Evolutionary conservation across 2,888 invertebrate genomes (phyloP).

Genomic region (Xylota segnis): DNA sequence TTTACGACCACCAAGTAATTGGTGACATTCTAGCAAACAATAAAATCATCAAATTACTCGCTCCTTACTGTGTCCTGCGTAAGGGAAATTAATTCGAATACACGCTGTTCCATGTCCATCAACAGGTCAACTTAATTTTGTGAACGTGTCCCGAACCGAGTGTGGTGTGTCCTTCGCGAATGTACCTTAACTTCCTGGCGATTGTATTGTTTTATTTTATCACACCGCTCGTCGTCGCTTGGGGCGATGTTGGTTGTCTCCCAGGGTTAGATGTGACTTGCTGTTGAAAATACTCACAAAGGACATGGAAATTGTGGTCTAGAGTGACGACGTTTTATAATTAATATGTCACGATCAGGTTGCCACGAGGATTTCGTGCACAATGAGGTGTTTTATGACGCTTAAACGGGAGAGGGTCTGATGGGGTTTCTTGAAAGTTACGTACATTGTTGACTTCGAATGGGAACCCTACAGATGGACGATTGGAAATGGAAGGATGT

Average conservation of each 20-base stretch:
- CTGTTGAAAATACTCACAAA: neutral
- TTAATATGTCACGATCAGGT: conserved; percentile 15
- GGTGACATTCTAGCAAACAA: neutral
- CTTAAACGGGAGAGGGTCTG: neutral
- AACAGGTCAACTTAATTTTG: neutral
- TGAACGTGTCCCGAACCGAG: neutral
- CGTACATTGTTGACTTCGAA: too few species aligned
- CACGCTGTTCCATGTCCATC: neutral
- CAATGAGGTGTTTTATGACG: neutral
- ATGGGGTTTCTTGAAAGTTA: too few species aligned
- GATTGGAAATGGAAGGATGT: too few species aligned
- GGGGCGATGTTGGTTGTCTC: neutral
- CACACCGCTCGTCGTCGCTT: neutral
- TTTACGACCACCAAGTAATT: neutral
- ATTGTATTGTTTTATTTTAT: neutral
- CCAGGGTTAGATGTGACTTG: neutral
- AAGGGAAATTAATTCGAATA: neutral
- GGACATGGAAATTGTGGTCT: neutral
- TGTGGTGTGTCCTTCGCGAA: neutral
- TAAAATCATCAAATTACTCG: neutral
- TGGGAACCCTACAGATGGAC: too few species aligned
- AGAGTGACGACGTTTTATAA: neutral
- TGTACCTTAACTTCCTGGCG: neutral
- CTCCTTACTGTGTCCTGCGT: neutral
- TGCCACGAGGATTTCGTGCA: neutral